Evolutionary conservation across 2,888 invertebrate species (phyloP).

Genomic region (Euphydryas editha): DNA sequence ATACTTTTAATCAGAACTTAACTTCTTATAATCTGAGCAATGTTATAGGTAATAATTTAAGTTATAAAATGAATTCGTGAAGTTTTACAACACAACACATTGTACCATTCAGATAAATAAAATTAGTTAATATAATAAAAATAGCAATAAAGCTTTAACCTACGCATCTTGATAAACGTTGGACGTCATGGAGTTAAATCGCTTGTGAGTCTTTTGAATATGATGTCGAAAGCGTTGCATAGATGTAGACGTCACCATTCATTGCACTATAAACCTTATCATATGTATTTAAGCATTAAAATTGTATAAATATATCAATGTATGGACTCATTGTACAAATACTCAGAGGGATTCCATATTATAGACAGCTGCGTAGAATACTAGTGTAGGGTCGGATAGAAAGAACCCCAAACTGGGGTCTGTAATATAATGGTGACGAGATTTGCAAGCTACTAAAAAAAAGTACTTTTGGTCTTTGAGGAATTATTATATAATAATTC

Average conservation of each 20-base stretch:
- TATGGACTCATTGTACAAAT: constrained; percentile 24
- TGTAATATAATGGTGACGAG: constrained; percentile 35
- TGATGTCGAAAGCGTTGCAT: constrained; percentile 19
- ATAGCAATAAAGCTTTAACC: constrained; percentile 11
- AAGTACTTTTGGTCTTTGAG: no score
- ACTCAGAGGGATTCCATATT: constrained; percentile 34
- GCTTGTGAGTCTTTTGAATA: constrained; percentile 30
- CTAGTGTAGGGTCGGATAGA: constrained; percentile 31
- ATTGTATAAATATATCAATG: constrained; percentile 23
- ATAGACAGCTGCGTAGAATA: constrained; percentile 37
- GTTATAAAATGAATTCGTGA: no score
- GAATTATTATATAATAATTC: no score
- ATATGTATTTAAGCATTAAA: constrained; percentile 21
- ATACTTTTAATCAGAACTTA: no score
- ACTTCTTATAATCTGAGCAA: background rate
- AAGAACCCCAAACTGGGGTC: constrained; percentile 36
- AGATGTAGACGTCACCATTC: constrained; percentile 21
- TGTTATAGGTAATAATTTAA: background rate
- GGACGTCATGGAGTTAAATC: constrained; percentile 21
- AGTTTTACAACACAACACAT: no score
- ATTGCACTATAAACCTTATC: constrained; percentile 27
- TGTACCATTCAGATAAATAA: background rate
- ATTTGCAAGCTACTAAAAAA: constrained; percentile 32
- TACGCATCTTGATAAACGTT: constrained; percentile 6
- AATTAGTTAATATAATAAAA: constrained; percentile 6